These are phyloP conservation scores for Apus apus DNA, from an alignment of 2,113 vertebrate species.

Conservation along the genomic window DNA sequence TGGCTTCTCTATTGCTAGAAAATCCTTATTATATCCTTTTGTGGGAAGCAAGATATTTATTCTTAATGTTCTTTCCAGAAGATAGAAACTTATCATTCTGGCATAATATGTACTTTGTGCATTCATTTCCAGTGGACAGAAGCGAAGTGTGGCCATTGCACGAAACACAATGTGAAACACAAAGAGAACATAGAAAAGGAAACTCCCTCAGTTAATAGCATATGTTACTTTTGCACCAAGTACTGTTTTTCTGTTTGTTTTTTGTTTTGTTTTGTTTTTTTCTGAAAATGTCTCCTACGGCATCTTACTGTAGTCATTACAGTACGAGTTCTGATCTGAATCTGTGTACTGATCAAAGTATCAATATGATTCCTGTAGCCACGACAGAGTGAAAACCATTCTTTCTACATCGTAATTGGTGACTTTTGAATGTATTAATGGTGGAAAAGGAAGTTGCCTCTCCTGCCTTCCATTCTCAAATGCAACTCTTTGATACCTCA, in stretches of 20 bases:
- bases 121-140: background rate
- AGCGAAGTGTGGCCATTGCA: background rate
- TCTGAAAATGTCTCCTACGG: background rate
- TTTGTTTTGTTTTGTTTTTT: background rate
- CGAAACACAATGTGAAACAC: background rate
- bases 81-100: background rate
- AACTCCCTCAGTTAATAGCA: background rate
- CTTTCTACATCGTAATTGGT: background rate
- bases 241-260: background rate
- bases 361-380: background rate
- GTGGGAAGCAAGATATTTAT: background rate
- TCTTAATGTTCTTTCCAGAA: background rate
- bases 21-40: slow-evolving; percentile 99
- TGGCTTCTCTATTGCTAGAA: slow-evolving; percentile 94
- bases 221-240: background rate
- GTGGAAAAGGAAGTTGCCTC: background rate
- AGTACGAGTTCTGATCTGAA: background rate
- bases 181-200: too few relatives aligned
- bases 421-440: background rate
- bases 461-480: background rate
- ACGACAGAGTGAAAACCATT: background rate
- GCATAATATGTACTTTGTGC: background rate
- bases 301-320: background rate
- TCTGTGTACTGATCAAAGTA: background rate
- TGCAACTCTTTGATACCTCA: background rate